These are phyloP conservation scores for Choristoneura rosaceana DNA, from an alignment of 2,888 invertebrate species.

Conservation along the genomic window DNA sequence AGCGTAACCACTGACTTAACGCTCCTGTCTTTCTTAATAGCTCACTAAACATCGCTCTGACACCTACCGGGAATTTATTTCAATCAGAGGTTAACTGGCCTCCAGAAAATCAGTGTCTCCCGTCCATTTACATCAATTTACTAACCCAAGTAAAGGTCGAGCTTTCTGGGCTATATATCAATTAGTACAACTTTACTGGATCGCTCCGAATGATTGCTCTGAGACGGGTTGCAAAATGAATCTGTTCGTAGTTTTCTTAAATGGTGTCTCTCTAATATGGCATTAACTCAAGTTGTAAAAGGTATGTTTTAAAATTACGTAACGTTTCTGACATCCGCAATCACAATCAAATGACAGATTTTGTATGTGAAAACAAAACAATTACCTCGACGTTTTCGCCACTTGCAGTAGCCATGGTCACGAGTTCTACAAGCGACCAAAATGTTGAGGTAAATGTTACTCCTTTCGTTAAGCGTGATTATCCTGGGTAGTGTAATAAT, in stretches of 20 bases:
- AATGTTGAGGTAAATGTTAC: no score
- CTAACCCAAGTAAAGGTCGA: constrained; percentile 53
- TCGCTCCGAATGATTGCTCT: constrained; percentile 1
- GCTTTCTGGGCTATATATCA: constrained; percentile 52
- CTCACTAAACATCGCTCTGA: constrained; percentile 30
- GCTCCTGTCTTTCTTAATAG: constrained; percentile 31
- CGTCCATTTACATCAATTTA: constrained; percentile 55
- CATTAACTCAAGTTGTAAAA: no score
- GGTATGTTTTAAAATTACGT: no score
- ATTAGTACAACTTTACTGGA: constrained; percentile 46
- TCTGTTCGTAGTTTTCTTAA: neutral
- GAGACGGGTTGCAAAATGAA: neutral
- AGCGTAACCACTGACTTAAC: neutral
- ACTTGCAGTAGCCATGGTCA: no score
- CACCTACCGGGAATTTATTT: constrained; percentile 46
- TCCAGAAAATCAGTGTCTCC: constrained; percentile 56
- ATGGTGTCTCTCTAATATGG: neutral
- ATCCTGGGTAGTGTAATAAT: no score
- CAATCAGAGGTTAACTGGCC: constrained; percentile 60
- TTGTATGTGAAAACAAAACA: no score
- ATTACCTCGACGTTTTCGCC: no score
- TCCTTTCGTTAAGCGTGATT: no score
- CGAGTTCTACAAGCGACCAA: no score
- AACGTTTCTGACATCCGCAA: no score
- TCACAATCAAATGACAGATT: no score